Percentiles rank a stretch among this genome's conserved stretches.
Evolutionary conservation across 2,113 vertebrate species (phyloP).

Genomic region (Platycercus adscitus): DNA sequence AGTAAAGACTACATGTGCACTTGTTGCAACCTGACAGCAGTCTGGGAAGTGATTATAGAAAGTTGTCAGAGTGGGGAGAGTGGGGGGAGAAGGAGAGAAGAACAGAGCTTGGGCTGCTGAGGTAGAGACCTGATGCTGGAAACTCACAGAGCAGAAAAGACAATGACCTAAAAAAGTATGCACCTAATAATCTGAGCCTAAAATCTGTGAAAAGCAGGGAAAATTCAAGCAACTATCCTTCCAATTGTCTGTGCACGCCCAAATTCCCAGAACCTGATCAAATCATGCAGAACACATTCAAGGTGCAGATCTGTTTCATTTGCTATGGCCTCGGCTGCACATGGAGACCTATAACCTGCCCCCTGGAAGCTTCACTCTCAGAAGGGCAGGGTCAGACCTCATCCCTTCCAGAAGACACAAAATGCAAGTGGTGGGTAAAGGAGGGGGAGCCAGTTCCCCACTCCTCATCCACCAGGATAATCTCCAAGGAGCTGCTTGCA

Average conservation of each 20-base stretch:
- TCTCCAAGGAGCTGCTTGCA: not conserved
- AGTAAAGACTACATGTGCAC: not conserved
- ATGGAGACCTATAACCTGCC: not conserved
- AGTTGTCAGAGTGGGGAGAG: not conserved
- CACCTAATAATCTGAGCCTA: conserved; percentile 32
- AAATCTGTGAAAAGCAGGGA: conserved; percentile 1
- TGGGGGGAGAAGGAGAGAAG: not conserved
- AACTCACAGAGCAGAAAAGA: not conserved
- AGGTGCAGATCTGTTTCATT: not conserved
- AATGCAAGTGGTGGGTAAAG: not conserved
- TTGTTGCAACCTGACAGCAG: conserved; percentile 6
- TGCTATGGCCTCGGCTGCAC: not conserved
- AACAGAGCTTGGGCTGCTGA: not conserved
- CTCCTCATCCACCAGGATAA: not conserved
- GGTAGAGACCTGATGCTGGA: conserved; percentile 37
- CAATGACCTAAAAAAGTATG: conserved; percentile 54
- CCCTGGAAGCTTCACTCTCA: not conserved
- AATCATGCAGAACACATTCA: not conserved
- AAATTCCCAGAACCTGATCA: not conserved
- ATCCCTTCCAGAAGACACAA: not conserved
- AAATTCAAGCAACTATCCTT: not conserved
- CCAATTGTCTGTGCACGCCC: not conserved
- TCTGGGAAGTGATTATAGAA: not conserved
- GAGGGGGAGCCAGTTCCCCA: not conserved
- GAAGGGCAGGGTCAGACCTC: not conserved